Base-by-base conservation (phyloP, 2,888 invertebrate genomes). In the Acrobasis suavella region DNA sequence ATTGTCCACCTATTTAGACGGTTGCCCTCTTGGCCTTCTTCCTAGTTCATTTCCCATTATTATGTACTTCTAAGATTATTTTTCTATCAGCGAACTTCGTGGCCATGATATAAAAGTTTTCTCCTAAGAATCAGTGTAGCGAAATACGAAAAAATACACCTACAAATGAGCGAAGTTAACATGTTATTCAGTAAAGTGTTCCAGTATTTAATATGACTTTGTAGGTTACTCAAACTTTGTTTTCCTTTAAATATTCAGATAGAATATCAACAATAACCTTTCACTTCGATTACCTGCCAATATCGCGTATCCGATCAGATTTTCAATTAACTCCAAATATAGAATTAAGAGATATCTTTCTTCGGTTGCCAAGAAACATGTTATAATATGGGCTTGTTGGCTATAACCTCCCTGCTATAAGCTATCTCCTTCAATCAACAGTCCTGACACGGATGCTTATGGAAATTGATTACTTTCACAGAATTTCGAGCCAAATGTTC, bases 401-500 rank as follows among this genome's bases (percentile, higher is more conserved):
- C 46, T 58, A 37, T 16, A 32, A 32, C 32, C 7, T 32, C 32
- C 32, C 2, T 32, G 50, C 46, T 50, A 50, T 16, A 38, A 60
- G 50, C 59, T 60, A 60, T 60, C 59, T n/a, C 32, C 38, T 38
- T 55, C 38, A 37, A 60, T 60, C 50, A 38, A 50, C 37, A 60
- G 10, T 50, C 59, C 38, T 17, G 59, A 50, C 59, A 60, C 59
- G 59, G 50, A 50, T 60, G 16, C 50, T 8, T 60, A 60, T 50
- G 59, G 59, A 60, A 60, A 60, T 60, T 60, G 16, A 17, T 60
- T 38, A 60, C 59, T 60, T 60, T 60, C 59, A 38, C 38, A 51
- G 37, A 12, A 14, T 15, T 60, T 51, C 49, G 12, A 37, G 59
- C 38, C 50, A 60, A 38, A 22, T 58, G 22, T 10, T 15, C 10